Evolutionary conservation across 2,888 invertebrate species (phyloP).

Genomic region (Pterostichus niger): DNA sequence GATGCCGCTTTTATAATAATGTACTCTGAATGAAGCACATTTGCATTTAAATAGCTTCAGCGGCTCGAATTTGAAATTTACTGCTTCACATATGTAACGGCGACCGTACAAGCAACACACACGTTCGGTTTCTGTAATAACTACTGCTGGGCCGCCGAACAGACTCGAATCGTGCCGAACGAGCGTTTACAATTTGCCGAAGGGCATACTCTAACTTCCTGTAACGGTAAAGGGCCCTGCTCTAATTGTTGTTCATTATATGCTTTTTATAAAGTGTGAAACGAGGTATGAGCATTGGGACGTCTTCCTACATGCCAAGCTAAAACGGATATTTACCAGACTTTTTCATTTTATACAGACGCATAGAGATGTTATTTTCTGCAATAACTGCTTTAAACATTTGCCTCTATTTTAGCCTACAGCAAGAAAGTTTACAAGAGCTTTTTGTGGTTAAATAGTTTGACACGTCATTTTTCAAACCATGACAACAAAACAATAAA

Average conservation of each 20-base stretch:
- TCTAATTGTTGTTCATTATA: constrained; percentile 54
- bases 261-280: constrained; percentile 20
- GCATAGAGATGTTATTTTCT: neutral
- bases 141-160: neutral
- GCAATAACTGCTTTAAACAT: neutral
- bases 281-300: neutral
- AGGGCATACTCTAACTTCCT: constrained; percentile 31
- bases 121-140: constrained; percentile 59
- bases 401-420: neutral
- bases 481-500: too few relatives aligned
- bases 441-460: too few relatives aligned
- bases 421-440: neutral
- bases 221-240: constrained; percentile 50
- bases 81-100: constrained; percentile 66
- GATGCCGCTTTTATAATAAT: constrained; percentile 66
- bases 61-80: constrained; percentile 66
- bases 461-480: too few relatives aligned
- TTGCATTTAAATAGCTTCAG: constrained; percentile 66
- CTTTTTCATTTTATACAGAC: neutral
- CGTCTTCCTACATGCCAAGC: neutral
- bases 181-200: constrained; percentile 31
- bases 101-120: constrained; percentile 58
- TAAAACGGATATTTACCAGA: neutral
- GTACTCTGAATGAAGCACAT: constrained; percentile 64
- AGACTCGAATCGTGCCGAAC: constrained; percentile 19